phyloP scores from a whole-genome alignment of 2,797 vertebrate species.

The Heteromormyrus szaboi region DNA sequence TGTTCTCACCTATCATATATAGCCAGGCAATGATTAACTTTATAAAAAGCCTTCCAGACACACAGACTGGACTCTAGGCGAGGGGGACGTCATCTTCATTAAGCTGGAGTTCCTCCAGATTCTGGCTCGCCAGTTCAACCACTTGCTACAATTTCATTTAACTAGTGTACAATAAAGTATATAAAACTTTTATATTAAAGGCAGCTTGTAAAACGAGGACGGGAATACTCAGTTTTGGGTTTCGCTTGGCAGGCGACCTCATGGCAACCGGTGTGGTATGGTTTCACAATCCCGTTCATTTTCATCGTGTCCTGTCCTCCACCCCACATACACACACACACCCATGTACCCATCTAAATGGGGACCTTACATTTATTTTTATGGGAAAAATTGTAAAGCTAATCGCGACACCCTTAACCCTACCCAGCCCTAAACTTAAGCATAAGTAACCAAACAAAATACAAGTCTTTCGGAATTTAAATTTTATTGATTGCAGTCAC shows the following conservation, averaged over 20 bases:
- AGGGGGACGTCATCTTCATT: background rate
- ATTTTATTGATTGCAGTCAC: background rate
- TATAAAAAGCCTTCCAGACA: background rate
- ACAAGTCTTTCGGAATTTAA: background rate
- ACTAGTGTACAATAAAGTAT: slow-evolving; percentile 27
- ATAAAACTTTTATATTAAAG: slow-evolving; percentile 16
- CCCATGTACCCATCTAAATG: background rate
- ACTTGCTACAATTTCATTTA: background rate
- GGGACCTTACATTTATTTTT: background rate
- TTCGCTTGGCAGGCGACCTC: background rate
- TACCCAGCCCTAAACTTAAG: background rate
- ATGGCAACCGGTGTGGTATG: background rate
- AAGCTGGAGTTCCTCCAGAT: background rate
- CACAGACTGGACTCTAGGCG: background rate
- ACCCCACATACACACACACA: background rate
- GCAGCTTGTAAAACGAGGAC: background rate
- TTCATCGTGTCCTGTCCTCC: background rate
- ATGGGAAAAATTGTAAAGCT: background rate
- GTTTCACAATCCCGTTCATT: background rate
- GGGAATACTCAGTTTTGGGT: background rate
- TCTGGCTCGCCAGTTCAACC: background rate
- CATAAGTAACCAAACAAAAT: background rate
- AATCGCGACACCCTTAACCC: background rate
- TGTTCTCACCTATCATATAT: background rate
- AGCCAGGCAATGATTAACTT: background rate